Evolutionary conservation across 2,888 invertebrate genomes (phyloP), one percentile per base, ranked within the genome.

Genomic region (Melieria omissa): DNA sequence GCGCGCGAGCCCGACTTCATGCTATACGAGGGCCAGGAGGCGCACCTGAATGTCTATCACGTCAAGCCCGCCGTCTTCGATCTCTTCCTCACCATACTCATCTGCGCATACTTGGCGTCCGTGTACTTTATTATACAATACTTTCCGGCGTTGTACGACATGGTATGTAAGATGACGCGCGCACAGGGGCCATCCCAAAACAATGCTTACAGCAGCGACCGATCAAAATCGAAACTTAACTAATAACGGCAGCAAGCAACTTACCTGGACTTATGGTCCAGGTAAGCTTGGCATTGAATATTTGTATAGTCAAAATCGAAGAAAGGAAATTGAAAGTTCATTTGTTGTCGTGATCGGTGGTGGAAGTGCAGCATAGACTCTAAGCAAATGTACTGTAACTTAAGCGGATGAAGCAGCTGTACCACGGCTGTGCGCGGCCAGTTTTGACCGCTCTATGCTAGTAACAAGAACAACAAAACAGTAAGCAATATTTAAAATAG

Each of bases 51-150:
- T 86, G 93, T 97, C 7, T 98, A 98, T 87, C 95, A 96, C 86
- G 98, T 98, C 6, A 99, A 99, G 85, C 99, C 99, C 75, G 99
- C 99, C 9, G 93, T 98, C 71, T 99, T 99, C 88, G 99, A 99
- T 89, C 91, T 99, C 80, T 93, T 99, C 79, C 90, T 99, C 12
- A 97, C 98, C 1, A 86, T 95, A 73, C 92, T 91, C 52, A 98
- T 99, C 82, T 89, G 93, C 49, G 89, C 91, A 42, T 99, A 99
- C 87, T 90, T 99, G 69, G 90, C 91, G n/a, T 82, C 92, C 5
- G 90, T 98, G n/a, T 98, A 96, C 87, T 89, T 95, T 80, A 89
- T 92, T 10, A 91, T 97, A 73, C 92, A 92, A 76, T 88, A 91
- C 77, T 93, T 94, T 84, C 91, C 93, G 9, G 82, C 87, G 5